Evolutionary conservation across 23 tunicate genomes (phyloP), one percentile per base, ranked within the genome.

Genomic region (Trididemnum nubilum): DNA sequence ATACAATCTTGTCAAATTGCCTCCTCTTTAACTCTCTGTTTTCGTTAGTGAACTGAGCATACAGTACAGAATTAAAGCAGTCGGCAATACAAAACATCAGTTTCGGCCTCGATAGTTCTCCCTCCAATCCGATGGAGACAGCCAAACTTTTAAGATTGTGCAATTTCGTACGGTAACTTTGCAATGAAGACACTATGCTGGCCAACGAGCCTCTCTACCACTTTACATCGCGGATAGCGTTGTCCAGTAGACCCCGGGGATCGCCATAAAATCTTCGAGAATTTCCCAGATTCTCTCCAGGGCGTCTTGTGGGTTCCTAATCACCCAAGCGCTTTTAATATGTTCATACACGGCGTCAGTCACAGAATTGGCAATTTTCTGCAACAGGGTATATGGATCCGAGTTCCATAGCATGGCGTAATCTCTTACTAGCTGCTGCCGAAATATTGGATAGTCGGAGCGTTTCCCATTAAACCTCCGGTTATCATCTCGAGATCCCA

Each of bases 201-300:
- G 69, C 27, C 69, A 61, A 26, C 22, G 69, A 61, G 29, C 69
- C 69, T 61, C 22, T 61, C 5, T 61, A 19, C 69, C 69, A 61
- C 69, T 61, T 61, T 4, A 61, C 30, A 22, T 61, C 69, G 5
- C 69, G 24, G 27, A 61, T 61, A 4, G 69, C 69, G 69, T 61
- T 26, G 15, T 61, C 69, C 5, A 61, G 69, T 25, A 61, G 24
- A 4, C 30, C 29, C 22, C 69, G 19, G 4, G 69, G 69, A 26
- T 15, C 19, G 24, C 24, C 69, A 61, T 61, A 61, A 4, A 26
- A 61, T 15, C 24, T 22, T 61, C 24, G 5, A 22, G 22, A 4
- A 61, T 9, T 61, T 61, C 24, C 69, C 69, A 61, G 24, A 61
- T 22, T 26, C 24, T 4, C 15, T 61, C 69, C 69, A 61, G 24